Evolutionary conservation across 2,888 invertebrate genomes (phyloP).

Genomic region (Chloroclysta siterata): DNA sequence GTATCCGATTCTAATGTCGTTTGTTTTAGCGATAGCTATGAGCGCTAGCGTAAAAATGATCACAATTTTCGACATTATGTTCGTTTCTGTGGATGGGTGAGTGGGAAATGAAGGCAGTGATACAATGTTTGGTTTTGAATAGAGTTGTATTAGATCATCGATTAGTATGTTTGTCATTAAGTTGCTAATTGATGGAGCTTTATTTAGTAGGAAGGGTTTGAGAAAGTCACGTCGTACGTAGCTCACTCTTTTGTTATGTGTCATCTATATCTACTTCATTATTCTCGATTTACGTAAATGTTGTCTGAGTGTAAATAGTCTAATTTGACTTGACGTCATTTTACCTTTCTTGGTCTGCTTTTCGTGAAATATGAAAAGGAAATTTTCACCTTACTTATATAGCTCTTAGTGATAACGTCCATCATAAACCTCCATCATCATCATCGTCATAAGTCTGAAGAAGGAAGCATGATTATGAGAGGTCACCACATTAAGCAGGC

Average conservation of each 20-base stretch:
- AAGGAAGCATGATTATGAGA: no score
- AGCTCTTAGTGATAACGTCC: no score
- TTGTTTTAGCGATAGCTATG: constrained; percentile 27
- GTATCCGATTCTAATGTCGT: constrained; percentile 36
- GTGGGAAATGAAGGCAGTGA: constrained; percentile 16
- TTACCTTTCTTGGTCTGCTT: neutral
- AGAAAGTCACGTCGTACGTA: constrained; percentile 21
- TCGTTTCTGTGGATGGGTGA: constrained; percentile 9
- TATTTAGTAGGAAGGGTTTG: constrained; percentile 12
- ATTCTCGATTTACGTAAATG: no score
- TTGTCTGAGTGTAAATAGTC: neutral
- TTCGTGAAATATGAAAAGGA: neutral
- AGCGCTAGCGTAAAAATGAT: constrained; percentile 25
- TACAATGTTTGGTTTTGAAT: constrained; percentile 26
- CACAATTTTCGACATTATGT: constrained; percentile 35
- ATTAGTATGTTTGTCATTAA: constrained; percentile 26
- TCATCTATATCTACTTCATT: neutral
- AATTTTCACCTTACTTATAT: no score
- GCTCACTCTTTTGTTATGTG: neutral
- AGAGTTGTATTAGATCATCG: constrained; percentile 32
- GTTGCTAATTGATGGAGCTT: constrained; percentile 30
- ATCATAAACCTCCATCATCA: no score
- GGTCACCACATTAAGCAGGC: no score
- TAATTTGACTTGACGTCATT: neutral
- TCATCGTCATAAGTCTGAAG: no score